These are phyloP conservation scores for Opisthocomus hoazin DNA, from an alignment of 2,113 vertebrate genomes.

Conservation along the genomic window DNA sequence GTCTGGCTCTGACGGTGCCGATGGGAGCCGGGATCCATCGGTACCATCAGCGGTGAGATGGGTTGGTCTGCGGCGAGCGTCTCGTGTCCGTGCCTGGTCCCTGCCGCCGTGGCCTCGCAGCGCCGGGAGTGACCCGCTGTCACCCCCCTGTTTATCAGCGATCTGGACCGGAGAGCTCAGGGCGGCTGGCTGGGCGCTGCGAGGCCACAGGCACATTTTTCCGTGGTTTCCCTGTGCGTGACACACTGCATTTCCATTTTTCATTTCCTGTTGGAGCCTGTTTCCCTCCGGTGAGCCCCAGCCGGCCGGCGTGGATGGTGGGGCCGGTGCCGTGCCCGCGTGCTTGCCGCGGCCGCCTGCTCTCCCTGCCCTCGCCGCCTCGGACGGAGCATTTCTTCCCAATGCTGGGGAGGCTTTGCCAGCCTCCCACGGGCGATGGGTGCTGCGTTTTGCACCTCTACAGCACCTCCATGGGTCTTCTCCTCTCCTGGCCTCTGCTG, in stretches of 20 bases:
- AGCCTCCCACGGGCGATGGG: neutral
- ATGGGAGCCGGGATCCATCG: neutral
- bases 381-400: fast-evolving
- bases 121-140: neutral
- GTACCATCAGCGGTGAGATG: neutral
- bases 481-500: neutral
- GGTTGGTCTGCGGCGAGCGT: fast-evolving
- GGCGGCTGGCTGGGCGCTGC: neutral
- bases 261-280: slow-evolving; percentile 67
- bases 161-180: neutral
- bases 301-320: neutral
- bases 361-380: neutral
- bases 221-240: slow-evolving; percentile 20
- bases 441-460: neutral
- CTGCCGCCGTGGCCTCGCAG: neutral
- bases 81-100: neutral
- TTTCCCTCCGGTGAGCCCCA: slow-evolving; percentile 21
- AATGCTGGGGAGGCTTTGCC: neutral
- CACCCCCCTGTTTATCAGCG: neutral
- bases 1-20: fast-evolving
- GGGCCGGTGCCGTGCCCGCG: neutral
- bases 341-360: neutral
- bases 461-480: neutral
- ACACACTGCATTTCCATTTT: slow-evolving; percentile 55
- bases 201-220: neutral